Evolutionary conservation across 2,888 invertebrate genomes (phyloP), one percentile per base, ranked within the genome.

Genomic region (Drosophila leonis): DNA sequence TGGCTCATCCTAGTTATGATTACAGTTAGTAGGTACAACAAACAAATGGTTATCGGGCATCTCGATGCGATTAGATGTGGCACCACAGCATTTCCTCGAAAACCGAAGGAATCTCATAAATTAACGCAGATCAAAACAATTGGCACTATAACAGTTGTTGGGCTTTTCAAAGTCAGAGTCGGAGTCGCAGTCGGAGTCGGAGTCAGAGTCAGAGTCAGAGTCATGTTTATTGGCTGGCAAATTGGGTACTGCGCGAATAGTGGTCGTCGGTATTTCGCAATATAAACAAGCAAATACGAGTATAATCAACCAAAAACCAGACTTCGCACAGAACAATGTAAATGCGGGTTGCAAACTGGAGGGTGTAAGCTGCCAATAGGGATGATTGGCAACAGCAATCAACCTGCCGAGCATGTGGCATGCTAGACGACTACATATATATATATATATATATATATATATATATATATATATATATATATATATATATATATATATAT

Each of bases 241-340:
- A 90, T 91, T 84, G 84, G 72, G 70, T 70, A 74, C 20, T 29
- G 48, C 48, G 54, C 61, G 46, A 68, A 82, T 41, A 76, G 75
- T 78, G 86, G 90, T 86, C 79, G 83, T 78, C 87, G 88, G 91
- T 90, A 85, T 90, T 90, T 83, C 88, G 89, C 86, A 88, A 91
- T 90, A 91, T 89, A 91, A 91, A 92, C 91, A 92, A 91, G 88
- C 83, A 90, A 91, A 92, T 24, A 24, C 44, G 44, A 24, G 20
- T 20, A 27, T 27, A 27, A 46, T 46, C 27, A 48, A 48, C n/a
- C 29, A 48, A n/a, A 29, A 12, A 1, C 7, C 7, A 31, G 18
- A 49, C 31, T 31, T 29, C 18, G 29, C 48, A 49, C 29, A 3
- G 18, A 12, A 12, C 29, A 12, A 29, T 18, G 29, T 15, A n/a